Percentiles rank a stretch among this genome's conserved stretches.
Evolutionary conservation across 1,140 invertebrate genomes (phyloP).

Genomic region (Drosophila lowei): DNA sequence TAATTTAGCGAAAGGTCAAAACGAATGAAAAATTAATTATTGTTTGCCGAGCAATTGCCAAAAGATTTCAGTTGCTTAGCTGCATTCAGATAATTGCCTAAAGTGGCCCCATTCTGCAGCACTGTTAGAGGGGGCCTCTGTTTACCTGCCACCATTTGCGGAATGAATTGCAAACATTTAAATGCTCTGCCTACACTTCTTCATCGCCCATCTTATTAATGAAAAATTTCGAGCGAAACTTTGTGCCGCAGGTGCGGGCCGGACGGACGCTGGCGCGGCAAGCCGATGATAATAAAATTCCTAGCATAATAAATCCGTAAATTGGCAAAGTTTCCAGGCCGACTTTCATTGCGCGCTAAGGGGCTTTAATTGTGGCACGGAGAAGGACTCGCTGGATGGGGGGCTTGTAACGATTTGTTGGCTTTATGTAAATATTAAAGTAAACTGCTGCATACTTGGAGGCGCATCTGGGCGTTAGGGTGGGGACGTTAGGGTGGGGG

Average conservation of each 20-base stretch:
- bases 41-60: slow-evolving; percentile 62
- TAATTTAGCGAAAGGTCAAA: slow-evolving; percentile 73
- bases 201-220: slow-evolving; percentile 34
- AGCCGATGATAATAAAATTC: slow-evolving; percentile 65
- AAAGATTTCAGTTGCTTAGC: slow-evolving; percentile 46
- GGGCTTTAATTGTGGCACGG: slow-evolving; percentile 55
- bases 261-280: slow-evolving; percentile 30
- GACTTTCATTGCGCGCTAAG: slow-evolving; percentile 24
- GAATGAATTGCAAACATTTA: slow-evolving; percentile 67
- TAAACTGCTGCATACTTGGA: slow-evolving; percentile 61
- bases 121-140: background rate
- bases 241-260: slow-evolving; percentile 63
- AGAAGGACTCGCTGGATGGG: background rate
- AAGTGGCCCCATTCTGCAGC: background rate
- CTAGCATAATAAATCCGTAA: slow-evolving; percentile 74
- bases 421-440: slow-evolving; percentile 64
- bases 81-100: slow-evolving; percentile 32
- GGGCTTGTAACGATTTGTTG: slow-evolving; percentile 39
- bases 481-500: background rate
- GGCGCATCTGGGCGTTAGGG: slow-evolving; percentile 15
- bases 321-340: slow-evolving; percentile 65
- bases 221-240: slow-evolving; percentile 60
- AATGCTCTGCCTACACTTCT: slow-evolving; percentile 28
- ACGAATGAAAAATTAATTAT: slow-evolving; percentile 66
- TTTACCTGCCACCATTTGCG: slow-evolving; percentile 29